These are phyloP conservation scores for Holcopasites calliopsidis DNA, from an alignment of 1,140 invertebrate genomes.

Conservation along the genomic window DNA sequence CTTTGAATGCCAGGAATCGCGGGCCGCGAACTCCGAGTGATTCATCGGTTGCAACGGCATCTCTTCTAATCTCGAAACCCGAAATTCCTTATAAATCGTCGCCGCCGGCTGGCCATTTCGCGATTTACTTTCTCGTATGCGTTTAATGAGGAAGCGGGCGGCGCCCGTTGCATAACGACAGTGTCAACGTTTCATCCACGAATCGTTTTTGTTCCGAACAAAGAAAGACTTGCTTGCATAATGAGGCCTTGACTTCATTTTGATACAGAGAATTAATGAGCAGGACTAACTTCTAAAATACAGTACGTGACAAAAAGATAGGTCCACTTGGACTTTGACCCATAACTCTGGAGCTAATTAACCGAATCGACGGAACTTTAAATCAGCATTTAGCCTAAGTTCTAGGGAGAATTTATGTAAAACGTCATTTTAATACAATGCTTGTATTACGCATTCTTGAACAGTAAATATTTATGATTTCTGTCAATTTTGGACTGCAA, in stretches of 20 bases:
- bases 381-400: too few species aligned
- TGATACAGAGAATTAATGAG: too few species aligned
- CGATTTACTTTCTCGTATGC: conserved; percentile 39
- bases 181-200: conserved; percentile 5
- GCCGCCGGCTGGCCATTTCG: conserved; percentile 26
- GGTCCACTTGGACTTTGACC: too few species aligned
- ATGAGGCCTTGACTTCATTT: background rate
- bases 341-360: too few species aligned
- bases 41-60: conserved; percentile 63
- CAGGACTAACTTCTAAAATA: too few species aligned
- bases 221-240: background rate
- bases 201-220: background rate
- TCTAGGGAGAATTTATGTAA: too few species aligned
- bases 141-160: conserved; percentile 33
- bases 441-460: too few species aligned
- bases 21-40: conserved; percentile 51
- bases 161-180: conserved; percentile 13
- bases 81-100: conserved; percentile 62
- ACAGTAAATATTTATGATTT: too few species aligned
- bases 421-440: too few species aligned
- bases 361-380: too few species aligned
- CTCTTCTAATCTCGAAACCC: conserved; percentile 63
- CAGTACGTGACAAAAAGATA: background rate
- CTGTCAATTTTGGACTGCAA: too few species aligned
- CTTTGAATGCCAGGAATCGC: conserved; percentile 66